These are phyloP conservation scores for Myotis vivesi DNA, from an alignment of 2,797 vertebrate species.

Conservation along the genomic window DNA sequence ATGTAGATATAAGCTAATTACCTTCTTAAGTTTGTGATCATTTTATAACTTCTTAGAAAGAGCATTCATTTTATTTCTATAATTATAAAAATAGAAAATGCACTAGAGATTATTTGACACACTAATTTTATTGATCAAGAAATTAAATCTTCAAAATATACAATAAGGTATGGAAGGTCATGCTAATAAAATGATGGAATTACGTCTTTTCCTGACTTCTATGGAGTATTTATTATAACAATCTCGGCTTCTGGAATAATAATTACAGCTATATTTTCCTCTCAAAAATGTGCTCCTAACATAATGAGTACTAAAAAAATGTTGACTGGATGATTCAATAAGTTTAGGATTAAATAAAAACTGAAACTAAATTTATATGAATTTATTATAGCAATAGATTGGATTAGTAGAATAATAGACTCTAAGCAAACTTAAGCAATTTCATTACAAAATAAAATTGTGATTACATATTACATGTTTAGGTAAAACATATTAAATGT, in stretches of 20 bases:
- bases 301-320: neutral
- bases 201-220: neutral
- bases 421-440: neutral
- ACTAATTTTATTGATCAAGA: neutral
- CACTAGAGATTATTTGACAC: neutral
- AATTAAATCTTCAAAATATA: neutral
- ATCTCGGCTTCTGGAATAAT: neutral
- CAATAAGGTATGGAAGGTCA: neutral
- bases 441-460: neutral
- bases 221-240: neutral
- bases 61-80: neutral
- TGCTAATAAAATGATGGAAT: neutral
- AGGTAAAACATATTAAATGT: neutral
- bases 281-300: neutral
- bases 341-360: conserved; percentile 20
- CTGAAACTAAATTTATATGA: neutral
- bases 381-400: neutral
- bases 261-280: neutral
- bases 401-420: neutral
- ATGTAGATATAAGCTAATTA: neutral
- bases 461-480: neutral
- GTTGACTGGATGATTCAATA: neutral
- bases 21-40: neutral
- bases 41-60: neutral
- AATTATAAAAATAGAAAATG: neutral